A percentile compares a stretch with the other conserved stretches of the same genome.
Conservation (phyloP, 2,797 vertebrate genomes). For the Hippopotamyrus pictus region DNA sequence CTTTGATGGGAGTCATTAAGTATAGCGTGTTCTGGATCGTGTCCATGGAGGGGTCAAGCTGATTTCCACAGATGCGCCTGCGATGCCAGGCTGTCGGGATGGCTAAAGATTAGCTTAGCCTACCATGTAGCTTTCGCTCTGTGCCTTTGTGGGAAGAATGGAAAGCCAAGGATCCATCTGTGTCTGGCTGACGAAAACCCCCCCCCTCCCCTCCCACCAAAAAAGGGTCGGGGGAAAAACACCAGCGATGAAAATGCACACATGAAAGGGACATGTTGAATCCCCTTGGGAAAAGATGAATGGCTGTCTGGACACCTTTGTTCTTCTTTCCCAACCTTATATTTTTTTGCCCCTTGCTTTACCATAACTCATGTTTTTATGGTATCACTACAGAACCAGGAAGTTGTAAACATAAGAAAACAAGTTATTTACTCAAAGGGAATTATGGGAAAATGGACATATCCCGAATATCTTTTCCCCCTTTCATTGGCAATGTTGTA, state of each 20-base stretch:
- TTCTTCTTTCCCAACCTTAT: not conserved
- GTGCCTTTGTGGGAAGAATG: not conserved
- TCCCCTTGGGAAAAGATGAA: not conserved
- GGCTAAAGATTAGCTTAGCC: not conserved
- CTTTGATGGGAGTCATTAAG: not conserved
- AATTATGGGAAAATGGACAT: not conserved
- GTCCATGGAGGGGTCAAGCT: not conserved
- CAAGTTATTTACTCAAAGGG: not conserved
- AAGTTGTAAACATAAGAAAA: not conserved
- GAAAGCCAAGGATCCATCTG: not conserved
- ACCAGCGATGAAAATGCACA: not conserved
- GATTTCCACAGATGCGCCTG: not conserved
- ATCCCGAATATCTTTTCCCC: not conserved
- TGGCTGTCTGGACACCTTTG: not conserved
- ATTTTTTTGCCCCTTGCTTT: not conserved
- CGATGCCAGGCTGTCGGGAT: not conserved
- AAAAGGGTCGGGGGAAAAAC: not conserved
- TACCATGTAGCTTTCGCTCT: not conserved
- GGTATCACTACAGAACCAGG: not conserved
- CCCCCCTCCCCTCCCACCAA: not conserved
- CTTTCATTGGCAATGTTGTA: not conserved
- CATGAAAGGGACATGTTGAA: conserved; percentile 2
- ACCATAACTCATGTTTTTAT: not conserved
- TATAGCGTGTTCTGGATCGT: not conserved
- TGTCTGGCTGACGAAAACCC: not conserved